phyloP scores from a whole-genome alignment of 2,888 invertebrate species.

The Acrocyrtus sp. region DNA sequence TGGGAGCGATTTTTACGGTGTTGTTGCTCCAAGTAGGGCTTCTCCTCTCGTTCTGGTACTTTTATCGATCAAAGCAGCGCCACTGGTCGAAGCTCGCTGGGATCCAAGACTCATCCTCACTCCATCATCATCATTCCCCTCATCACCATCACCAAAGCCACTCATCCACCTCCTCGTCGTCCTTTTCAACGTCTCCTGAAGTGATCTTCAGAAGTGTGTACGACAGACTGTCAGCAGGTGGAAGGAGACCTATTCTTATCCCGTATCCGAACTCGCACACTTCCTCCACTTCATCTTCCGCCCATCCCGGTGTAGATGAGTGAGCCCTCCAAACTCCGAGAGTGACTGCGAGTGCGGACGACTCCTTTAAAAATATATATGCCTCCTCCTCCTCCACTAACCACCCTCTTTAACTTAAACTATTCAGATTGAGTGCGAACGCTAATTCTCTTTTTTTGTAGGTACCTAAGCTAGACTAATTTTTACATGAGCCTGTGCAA shows the following conservation, averaged over 20 bases:
- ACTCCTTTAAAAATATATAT: no score
- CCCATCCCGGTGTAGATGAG: slow-evolving; percentile 51
- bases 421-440: no score
- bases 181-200: slow-evolving; percentile 64
- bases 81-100: slow-evolving; percentile 64
- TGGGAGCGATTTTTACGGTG: slow-evolving; percentile 65
- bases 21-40: slow-evolving; percentile 65
- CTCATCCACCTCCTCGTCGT: slow-evolving; percentile 49
- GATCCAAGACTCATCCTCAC: slow-evolving; percentile 54
- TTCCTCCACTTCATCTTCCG: slow-evolving; percentile 47
- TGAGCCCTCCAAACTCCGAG: not conserved
- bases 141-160: slow-evolving; percentile 38
- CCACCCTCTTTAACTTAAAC: no score
- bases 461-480: no score
- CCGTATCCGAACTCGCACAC: slow-evolving; percentile 63
- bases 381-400: no score
- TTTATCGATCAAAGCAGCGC: slow-evolving; percentile 65
- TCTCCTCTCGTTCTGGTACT: slow-evolving; percentile 65
- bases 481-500: no score
- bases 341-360: no score
- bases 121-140: slow-evolving; percentile 28
- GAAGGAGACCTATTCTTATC: slow-evolving; percentile 63
- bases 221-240: slow-evolving; percentile 64
- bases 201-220: slow-evolving; percentile 65
- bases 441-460: no score